Evolutionary conservation across 1,140 invertebrate genomes (phyloP).

Genomic region (Monomorium pharaonis): DNA sequence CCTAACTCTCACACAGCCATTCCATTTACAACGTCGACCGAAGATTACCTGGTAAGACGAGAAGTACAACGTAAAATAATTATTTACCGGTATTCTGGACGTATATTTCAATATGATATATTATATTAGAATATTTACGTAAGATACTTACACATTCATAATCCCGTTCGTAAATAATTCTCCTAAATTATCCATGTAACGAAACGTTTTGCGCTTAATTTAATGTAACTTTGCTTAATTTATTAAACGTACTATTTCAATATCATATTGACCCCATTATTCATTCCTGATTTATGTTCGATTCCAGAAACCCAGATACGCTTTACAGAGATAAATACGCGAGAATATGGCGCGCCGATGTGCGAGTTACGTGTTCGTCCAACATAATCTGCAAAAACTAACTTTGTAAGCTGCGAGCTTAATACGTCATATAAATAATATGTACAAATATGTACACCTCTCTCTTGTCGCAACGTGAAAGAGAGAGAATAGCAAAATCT

Average conservation of each 20-base stretch:
- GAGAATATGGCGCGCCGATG: slow-evolving; percentile 15
- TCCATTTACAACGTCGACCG: slow-evolving; percentile 37
- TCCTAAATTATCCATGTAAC: not conserved
- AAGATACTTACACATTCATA: not conserved
- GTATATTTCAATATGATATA: not conserved
- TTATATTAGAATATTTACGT: not conserved
- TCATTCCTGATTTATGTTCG: slow-evolving; percentile 40
- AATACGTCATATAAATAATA: not conserved
- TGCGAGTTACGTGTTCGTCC: slow-evolving; percentile 30
- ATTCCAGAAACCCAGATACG: slow-evolving; percentile 21
- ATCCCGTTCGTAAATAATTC: not conserved
- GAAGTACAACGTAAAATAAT: not conserved
- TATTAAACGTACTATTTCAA: slow-evolving; percentile 26
- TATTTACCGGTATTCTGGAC: not conserved
- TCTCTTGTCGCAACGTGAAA: not conserved
- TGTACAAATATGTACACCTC: slow-evolving; percentile 32
- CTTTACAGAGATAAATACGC: slow-evolving; percentile 43
- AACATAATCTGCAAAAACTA: slow-evolving; percentile 36
- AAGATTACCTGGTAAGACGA: not conserved
- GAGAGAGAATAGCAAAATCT: not conserved
- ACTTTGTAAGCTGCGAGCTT: slow-evolving; percentile 5
- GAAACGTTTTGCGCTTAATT: no score
- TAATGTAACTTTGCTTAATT: slow-evolving; percentile 23
- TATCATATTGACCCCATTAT: slow-evolving; percentile 18
- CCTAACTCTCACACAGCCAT: not conserved